Conservation (phyloP, 2,113 vertebrate genomes). For the Gracilinanus agilis region DNA sequence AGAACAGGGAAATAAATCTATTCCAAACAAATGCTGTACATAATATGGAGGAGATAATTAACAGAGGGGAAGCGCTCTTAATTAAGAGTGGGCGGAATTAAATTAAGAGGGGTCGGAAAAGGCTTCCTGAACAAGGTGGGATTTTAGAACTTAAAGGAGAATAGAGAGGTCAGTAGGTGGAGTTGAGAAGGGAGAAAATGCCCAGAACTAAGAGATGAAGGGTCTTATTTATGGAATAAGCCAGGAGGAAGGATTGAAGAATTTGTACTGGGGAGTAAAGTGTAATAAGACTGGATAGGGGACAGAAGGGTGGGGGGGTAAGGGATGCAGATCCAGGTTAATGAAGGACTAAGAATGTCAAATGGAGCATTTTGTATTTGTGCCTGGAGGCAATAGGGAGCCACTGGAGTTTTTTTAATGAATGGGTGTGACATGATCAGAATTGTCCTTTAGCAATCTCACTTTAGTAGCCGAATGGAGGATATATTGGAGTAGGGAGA, state of each 20-base stretch:
- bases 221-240: not conserved
- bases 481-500: not conserved
- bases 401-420: not conserved
- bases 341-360: not conserved
- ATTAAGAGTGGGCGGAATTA: not conserved
- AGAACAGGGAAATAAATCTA: no score
- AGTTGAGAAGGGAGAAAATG: not conserved
- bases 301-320: not conserved
- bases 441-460: not conserved
- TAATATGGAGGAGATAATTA: not conserved
- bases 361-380: not conserved
- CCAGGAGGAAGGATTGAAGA: not conserved
- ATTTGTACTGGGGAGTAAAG: not conserved
- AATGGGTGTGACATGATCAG: not conserved
- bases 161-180: not conserved
- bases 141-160: not conserved
- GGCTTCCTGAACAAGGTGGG: no score
- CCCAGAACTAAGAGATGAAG: not conserved
- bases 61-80: not conserved
- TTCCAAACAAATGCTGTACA: accelerated
- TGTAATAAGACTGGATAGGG: not conserved
- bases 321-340: no score
- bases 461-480: not conserved
- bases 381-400: not conserved
- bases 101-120: not conserved